Evolutionary conservation across 1,140 invertebrate genomes (phyloP), one percentile per base, ranked within the genome.

Genomic region (Macrosteles quadrilineatus): DNA sequence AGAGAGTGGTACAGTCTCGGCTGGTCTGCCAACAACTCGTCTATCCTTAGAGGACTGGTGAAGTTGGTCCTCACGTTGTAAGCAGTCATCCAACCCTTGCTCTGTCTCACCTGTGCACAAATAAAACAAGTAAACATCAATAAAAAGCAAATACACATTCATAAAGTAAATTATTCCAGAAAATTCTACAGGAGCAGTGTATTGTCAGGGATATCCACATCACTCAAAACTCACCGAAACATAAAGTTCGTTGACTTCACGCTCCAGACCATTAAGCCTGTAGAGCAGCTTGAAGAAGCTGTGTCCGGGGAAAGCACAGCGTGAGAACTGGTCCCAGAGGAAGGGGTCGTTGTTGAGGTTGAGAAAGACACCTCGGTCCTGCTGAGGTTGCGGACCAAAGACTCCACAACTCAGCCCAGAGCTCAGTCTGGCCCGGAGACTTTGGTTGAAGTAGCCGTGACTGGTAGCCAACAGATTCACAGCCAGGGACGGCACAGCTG

Each of bases 61-160:
- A 90, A 93, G 72, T 89, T 90, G 73, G 90, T 86, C n/a, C 89
- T 85, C 0, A 92, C 81, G 77, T 93, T 94, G 75, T 93, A 94
- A 3, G 88, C 84, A 6, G 91, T 93, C 74, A 93, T 80, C 92
- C 92, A 95, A 21, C 89, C 88, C 72, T 84, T 73, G 77, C 74
- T 32, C 23, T 64, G 72, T 25, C 64, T 36, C 12, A 74, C 69
- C 29, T 45, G 31, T n/a, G 50, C n/a, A n/a, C n/a, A n/a, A n/a
- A n/a, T 27, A 19, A 72, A 21, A 29, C 2, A 57, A 57, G 25
- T 27, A 25, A 12, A 3, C 19, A 21, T 57, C 29, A 57, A 36
- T 36, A 36, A 36, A 36, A 6, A 4, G 14, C 4, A 36, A 36
- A 36, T 6, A 36, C 4, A 36, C 14, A 36, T 6, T 6, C 32